phyloP scores from a whole-genome alignment of 35 echinoderm and acorn worm genomes.

The Ptychodera flava region DNA sequence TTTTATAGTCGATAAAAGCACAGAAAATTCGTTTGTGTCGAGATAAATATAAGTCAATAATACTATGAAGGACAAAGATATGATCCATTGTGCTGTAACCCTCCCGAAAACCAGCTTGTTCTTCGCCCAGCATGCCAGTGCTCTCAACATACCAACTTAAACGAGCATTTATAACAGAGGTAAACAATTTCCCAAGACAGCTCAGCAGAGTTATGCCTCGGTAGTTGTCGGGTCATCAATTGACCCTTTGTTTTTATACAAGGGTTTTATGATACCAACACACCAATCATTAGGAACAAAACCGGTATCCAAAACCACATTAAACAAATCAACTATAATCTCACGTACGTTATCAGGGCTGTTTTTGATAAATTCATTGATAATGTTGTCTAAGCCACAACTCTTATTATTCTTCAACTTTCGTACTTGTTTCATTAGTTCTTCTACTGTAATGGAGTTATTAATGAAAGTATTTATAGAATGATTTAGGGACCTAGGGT shows the following conservation, averaged over 20 bases:
- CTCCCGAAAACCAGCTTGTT: constrained; percentile 39
- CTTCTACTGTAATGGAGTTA: too few relatives aligned
- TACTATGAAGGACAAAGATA: constrained; percentile 24
- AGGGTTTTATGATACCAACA: constrained; percentile 7
- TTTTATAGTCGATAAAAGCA: constrained; percentile 51
- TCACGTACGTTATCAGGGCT: too few relatives aligned
- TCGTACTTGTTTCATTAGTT: too few relatives aligned
- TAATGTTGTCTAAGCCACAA: too few relatives aligned
- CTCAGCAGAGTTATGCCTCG: constrained; percentile 29
- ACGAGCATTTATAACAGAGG: constrained; percentile 20
- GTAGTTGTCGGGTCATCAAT: constrained; percentile 19
- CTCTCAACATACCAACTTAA: constrained; percentile 21
- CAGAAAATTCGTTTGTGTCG: constrained; percentile 35
- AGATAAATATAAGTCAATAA: constrained; percentile 30
- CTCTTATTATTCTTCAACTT: too few relatives aligned
- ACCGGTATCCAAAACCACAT: not conserved
- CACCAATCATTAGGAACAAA: constrained; percentile 12
- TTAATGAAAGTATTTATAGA: too few relatives aligned
- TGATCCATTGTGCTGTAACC: constrained; percentile 42
- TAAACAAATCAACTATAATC: too few relatives aligned
- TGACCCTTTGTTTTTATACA: constrained; percentile 28
- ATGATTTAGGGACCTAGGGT: too few relatives aligned
- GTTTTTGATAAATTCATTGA: too few relatives aligned
- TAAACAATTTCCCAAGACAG: constrained; percentile 42
- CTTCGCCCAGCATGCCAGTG: constrained; percentile 37